A percentile compares a stretch with the other conserved stretches of the same genome.
Evolutionary conservation across 2,113 vertebrate genomes (phyloP).

Genomic region (Cygnus atratus): DNA sequence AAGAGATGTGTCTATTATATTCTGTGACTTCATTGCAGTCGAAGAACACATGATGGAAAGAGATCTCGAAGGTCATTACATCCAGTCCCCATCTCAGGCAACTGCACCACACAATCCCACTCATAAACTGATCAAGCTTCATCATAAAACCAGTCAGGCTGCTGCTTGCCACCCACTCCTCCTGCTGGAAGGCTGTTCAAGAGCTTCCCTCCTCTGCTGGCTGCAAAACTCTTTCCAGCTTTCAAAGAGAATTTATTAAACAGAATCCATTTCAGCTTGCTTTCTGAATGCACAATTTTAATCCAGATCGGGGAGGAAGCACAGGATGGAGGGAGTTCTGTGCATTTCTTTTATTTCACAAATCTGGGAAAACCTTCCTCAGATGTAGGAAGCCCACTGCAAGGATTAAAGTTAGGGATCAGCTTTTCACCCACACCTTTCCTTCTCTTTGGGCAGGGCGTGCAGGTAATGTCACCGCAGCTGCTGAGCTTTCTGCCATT

Average conservation of each 20-base stretch:
- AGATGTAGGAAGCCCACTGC: not conserved
- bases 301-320: not conserved
- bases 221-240: constrained; percentile 32
- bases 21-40: not conserved
- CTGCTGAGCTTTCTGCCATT: not conserved
- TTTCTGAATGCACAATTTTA: constrained; percentile 13
- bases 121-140: not conserved
- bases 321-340: not conserved
- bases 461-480: not conserved
- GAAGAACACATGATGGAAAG: not conserved
- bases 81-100: not conserved
- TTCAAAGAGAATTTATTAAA: constrained; percentile 58
- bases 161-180: constrained; percentile 50
- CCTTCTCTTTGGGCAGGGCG: not conserved
- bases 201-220: constrained; percentile 49
- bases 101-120: not conserved
- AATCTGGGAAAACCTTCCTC: not conserved
- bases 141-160: constrained; percentile 42
- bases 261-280: not conserved
- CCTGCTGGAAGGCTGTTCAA: constrained; percentile 51
- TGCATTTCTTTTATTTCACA: not conserved
- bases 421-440: not conserved
- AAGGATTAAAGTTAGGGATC: constrained; percentile 1
- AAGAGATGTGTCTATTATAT: not conserved
- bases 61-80: not conserved